Conservation (phyloP, 2,888 invertebrate species). For the Epinotia demarniana region DNA sequence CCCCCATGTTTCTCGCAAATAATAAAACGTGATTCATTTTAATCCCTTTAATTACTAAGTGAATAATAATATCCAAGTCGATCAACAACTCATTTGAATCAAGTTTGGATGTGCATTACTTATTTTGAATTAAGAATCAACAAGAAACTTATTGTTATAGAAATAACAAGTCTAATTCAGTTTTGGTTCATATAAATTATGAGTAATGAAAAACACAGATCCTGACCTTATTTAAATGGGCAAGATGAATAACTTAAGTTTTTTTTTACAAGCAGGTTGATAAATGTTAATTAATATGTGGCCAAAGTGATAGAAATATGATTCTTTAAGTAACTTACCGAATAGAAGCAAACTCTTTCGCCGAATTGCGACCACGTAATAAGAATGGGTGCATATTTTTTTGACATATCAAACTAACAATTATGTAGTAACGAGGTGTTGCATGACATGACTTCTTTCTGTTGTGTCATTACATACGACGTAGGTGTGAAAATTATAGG, state of each 20-base stretch:
- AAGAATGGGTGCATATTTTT: slow-evolving; percentile 19
- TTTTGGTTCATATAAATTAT: slow-evolving; percentile 6
- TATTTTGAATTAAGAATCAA: slow-evolving; percentile 1
- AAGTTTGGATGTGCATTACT: not conserved
- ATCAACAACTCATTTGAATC: slow-evolving; percentile 2
- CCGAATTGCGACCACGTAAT: not conserved
- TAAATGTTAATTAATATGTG: too few species aligned
- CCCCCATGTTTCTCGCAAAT: too few species aligned
- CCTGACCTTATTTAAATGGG: too few species aligned
- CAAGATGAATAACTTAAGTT: too few species aligned
- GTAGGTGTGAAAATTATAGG: slow-evolving; percentile 27
- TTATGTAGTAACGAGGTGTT: slow-evolving; percentile 20
- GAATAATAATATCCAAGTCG: not conserved
- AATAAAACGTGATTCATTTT: too few species aligned
- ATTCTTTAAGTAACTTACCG: not conserved
- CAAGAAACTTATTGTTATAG: not conserved
- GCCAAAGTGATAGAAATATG: not conserved
- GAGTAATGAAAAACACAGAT: not conserved
- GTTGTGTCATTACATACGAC: slow-evolving; percentile 15
- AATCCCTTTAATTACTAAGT: not conserved
- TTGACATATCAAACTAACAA: slow-evolving; percentile 15
- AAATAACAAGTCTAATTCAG: not conserved
- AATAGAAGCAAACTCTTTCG: slow-evolving; percentile 1
- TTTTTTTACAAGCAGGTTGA: too few species aligned
- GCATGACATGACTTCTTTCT: slow-evolving; percentile 22